Percentiles rank a stretch among this genome's conserved stretches.
phyloP scores from a whole-genome alignment of 2,113 vertebrate genomes.

The Pedionomus torquatus region DNA sequence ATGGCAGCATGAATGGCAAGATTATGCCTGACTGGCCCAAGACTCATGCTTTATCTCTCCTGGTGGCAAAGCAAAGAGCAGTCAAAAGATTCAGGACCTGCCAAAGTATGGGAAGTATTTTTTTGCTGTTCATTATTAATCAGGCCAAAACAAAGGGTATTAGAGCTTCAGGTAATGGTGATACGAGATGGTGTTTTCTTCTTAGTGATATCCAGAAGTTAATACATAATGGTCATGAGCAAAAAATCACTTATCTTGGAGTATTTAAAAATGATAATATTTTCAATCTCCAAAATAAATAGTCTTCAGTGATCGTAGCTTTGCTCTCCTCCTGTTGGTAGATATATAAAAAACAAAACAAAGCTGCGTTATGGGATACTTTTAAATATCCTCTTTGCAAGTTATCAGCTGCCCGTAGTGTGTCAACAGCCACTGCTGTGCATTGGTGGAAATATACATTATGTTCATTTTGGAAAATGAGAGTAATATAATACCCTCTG shows the following conservation, averaged over 20 bases:
- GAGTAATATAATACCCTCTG: constrained; percentile 20
- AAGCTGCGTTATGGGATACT: not conserved
- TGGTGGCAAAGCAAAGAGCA: not conserved
- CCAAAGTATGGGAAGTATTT: not conserved
- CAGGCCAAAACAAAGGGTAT: not conserved
- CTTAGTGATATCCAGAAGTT: not conserved
- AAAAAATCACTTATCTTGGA: constrained; percentile 25
- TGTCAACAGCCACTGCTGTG: not conserved
- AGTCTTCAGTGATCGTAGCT: not conserved
- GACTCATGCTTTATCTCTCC: not conserved
- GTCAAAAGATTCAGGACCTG: not conserved
- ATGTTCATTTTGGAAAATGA: constrained; percentile 15
- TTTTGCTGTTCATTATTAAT: not conserved
- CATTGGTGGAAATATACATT: constrained; percentile 22
- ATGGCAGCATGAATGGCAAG: not conserved
- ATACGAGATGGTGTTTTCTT: not conserved
- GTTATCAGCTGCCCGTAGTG: not conserved
- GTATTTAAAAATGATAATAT: constrained; percentile 12
- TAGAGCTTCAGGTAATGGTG: not conserved
- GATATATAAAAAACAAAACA: not conserved
- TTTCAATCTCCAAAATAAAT: not conserved
- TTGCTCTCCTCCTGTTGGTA: not conserved
- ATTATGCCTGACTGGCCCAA: not conserved
- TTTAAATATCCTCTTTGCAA: not conserved
- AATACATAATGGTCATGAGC: not conserved